Evolutionary conservation across 23 tunicate species (phyloP), one percentile per base, ranked within the genome.

Genomic region (Phallusia fumigata): DNA sequence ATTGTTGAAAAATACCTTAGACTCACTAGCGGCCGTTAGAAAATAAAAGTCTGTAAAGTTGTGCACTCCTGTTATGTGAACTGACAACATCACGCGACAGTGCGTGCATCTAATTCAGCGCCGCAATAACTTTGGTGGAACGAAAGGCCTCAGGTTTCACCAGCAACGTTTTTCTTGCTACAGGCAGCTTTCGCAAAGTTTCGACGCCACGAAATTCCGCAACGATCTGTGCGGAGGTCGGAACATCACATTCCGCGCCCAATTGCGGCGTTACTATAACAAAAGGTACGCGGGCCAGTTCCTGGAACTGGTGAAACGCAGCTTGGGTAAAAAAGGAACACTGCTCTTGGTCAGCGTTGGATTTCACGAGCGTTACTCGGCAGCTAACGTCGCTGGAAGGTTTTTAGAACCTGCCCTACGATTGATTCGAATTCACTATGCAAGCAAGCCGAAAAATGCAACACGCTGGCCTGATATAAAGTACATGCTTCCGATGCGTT

Each of bases 191-290:
- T 72, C 76, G 24, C 51, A 69, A 79, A 78, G 50, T 0, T 45
- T 83, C 64, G 88, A 89, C 33, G 87, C 83, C 44, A 76, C 84
- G 84, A 44, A 31, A 18, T 53, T 83, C 75, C 51, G 76, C 0
- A 50, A 84, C 13, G 77, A 65, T 18, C 76, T 89, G 30, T 89
- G 93, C 81, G 81, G 87, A 5, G 88, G 88, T 0, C 69, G 87
- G 30, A 83, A 83, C 52, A 84, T 83, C 33, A 72, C 86, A 2
- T 89, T 89, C 74, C 78, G 73, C 32, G 76, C 81, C 0, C 75
- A 58, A 52, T 31, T 83, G 30, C 69, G 52, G 52, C 87, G 78
- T 34, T 89, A 83, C 52, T 84, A 89, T 81, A 78, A 52, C 80
- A 31, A 73, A 21, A 72, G 58, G 26, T 79, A 64, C 80, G 65